These are phyloP conservation scores for Drosophila yakuba DNA, from an alignment of 1,140 invertebrate genomes.

Conservation along the genomic window DNA sequence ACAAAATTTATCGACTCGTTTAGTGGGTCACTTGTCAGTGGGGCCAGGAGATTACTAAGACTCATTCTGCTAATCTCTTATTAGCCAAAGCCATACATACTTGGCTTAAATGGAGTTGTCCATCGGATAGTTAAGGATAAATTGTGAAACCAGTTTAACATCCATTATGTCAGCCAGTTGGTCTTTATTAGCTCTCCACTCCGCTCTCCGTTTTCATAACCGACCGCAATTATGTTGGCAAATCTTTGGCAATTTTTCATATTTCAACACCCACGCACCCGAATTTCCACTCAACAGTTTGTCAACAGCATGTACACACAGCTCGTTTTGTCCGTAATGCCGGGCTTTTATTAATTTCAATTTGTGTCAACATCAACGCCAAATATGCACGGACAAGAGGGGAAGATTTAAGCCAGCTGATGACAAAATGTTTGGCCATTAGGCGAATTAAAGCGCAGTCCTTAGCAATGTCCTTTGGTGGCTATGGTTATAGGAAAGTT, in stretches of 20 bases:
- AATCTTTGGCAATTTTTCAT: conserved; percentile 70
- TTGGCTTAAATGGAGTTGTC: conserved; percentile 3
- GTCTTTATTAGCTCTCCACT: conserved; percentile 23
- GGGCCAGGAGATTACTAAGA: conserved; percentile 1
- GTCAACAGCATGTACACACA: conserved; percentile 47
- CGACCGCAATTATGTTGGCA: conserved; percentile 70
- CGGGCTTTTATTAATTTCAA: conserved; percentile 77
- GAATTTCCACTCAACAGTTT: conserved; percentile 72
- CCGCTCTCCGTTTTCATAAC: conserved; percentile 22
- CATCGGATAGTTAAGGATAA: neutral
- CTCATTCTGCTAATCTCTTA: conserved; percentile 30
- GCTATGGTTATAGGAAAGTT: conserved; percentile 53
- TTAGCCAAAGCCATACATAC: conserved; percentile 7
- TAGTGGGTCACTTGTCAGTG: conserved; percentile 48
- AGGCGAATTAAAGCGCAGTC: conserved; percentile 74
- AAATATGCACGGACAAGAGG: conserved; percentile 52
- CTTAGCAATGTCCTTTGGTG: conserved; percentile 22
- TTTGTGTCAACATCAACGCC: conserved; percentile 79
- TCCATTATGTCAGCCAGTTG: conserved; percentile 40
- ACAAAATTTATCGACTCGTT: conserved; percentile 59
- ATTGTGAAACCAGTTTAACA: conserved; percentile 28
- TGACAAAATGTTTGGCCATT: conserved; percentile 78
- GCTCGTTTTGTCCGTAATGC: conserved; percentile 14
- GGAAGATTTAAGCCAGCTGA: conserved; percentile 76
- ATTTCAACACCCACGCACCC: conserved; percentile 39